Conservation (phyloP, 2,797 vertebrate species). For the Ataeniobius toweri region DNA sequence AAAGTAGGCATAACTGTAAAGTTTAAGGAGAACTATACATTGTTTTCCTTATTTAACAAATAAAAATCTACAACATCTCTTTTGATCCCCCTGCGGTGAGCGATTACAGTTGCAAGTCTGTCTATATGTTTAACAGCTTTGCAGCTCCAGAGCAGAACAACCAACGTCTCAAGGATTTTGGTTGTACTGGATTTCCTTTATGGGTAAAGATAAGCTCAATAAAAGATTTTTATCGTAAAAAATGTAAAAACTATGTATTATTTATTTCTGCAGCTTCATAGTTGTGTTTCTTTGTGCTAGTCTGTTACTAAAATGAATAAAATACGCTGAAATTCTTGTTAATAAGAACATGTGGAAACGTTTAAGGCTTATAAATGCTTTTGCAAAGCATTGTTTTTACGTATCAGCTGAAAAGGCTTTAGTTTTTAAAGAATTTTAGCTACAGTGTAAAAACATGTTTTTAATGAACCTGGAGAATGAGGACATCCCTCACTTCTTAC, state of each 20-base stretch:
- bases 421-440: too few relatives aligned
- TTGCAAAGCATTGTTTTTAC: neutral
- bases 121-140: neutral
- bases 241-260: neutral
- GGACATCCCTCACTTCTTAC: constrained; percentile 68
- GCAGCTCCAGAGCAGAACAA: neutral
- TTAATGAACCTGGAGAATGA: neutral
- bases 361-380: neutral
- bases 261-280: neutral
- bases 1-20: neutral
- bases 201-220: neutral
- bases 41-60: neutral
- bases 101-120: too few relatives aligned
- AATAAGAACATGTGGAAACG: neutral
- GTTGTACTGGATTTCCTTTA: neutral
- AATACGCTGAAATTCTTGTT: neutral
- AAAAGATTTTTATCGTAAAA: neutral
- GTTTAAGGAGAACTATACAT: neutral
- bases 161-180: neutral
- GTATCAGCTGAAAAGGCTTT: neutral
- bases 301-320: neutral
- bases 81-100: neutral
- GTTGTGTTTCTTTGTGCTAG: neutral
- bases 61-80: neutral
- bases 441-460: too few relatives aligned